Base-by-base conservation (phyloP, 2,113 vertebrate genomes). In the Syngnathus typhle region DNA sequence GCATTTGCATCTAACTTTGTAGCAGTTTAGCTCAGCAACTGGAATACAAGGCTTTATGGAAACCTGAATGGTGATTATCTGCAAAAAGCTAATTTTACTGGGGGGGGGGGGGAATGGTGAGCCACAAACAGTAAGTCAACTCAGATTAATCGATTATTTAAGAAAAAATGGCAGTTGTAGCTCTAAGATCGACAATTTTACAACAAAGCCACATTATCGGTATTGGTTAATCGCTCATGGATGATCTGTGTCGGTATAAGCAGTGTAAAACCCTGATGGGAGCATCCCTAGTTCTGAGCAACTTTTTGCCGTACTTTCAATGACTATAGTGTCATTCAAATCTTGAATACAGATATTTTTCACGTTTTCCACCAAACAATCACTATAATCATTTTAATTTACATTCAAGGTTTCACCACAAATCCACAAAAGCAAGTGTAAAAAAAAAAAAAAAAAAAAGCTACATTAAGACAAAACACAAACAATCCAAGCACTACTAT, bases 401-500 rank as follows among this genome's bases (percentile, higher is more conserved):
- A 81, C 68, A 55, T 75, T 65, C 21, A n/a, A 21, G 68, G 64
- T 21, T 69, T 79, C 62, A 63, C 71, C 74, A 82, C 75, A 77
- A 77, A 67, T 77, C 85, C 84, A 76, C 60, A 63, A 67, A 67
- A 63, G 27, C 38, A 74, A 77, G 81, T 76, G 76, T 65, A 80
- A 77, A 74, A 82, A 71, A n/a, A 76, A 39, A n/a, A 39, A 39
- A 39, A 39, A 39, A 39, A 39, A 41, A 41, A 43, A 43, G 70
- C 66, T 60, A 84, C 80, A 66, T 78, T 65, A 81, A 79, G 81
- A 83, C 84, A 74, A 81, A 91, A 90, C 92, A 92, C 92, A 88
- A 92, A 93, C 94, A 90, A 86, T 97, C 98, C 95, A 97, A 98
- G 95, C 96, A 96, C 94, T 94, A 95, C 94, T 32, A 32, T 21